phyloP scores from a whole-genome alignment of 2,113 vertebrate genomes.

The Onychorhynchus coronatus region DNA sequence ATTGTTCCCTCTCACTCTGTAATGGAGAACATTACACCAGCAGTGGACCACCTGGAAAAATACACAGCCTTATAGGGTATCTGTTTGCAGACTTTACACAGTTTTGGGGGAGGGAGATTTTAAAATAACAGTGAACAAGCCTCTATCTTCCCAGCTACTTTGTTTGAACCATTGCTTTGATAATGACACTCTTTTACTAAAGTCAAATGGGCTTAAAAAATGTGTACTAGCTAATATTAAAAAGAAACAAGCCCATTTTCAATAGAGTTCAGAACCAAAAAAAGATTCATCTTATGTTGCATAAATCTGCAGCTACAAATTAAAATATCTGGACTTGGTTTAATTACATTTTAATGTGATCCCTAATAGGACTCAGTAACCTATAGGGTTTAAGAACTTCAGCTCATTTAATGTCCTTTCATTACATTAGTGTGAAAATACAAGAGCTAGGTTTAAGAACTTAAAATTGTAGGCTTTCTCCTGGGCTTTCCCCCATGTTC shows the following conservation, averaged over 20 bases:
- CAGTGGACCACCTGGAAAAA: background rate
- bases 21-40: background rate
- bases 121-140: conserved; percentile 44
- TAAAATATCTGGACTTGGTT: conserved; percentile 14
- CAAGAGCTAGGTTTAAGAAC: background rate
- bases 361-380: background rate
- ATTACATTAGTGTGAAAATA: background rate
- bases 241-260: conserved; percentile 55
- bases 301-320: conserved; percentile 23
- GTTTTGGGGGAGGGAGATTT: conserved; percentile 31
- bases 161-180: conserved; percentile 48
- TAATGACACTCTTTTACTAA: conserved; percentile 48
- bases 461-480: conserved; percentile 4
- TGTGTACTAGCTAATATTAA: conserved; percentile 53
- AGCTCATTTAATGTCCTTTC: conserved; percentile 37
- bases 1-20: background rate
- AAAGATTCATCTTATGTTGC: background rate
- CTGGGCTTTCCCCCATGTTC: conserved; percentile 18
- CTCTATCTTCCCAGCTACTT: conserved; percentile 29
- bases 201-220: conserved; percentile 44
- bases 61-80: background rate
- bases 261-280: conserved; percentile 2
- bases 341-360: conserved; percentile 47
- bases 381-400: conserved; percentile 49
- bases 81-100: background rate